phyloP scores from a whole-genome alignment of 2,113 vertebrate species.

The Upupa epops region DNA sequence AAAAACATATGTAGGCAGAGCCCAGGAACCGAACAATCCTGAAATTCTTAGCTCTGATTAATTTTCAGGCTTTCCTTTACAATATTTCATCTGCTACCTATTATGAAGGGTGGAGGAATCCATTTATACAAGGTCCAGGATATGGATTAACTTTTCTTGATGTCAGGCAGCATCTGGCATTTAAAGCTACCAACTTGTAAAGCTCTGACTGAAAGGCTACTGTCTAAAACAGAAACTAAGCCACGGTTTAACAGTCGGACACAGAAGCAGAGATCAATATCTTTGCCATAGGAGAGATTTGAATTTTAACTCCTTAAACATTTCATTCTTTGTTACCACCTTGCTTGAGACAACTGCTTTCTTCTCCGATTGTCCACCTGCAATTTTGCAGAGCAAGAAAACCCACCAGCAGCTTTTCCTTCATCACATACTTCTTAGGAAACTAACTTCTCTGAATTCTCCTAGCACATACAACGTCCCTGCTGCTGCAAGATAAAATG shows the following conservation, averaged over 20 bases:
- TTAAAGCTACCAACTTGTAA: neutral
- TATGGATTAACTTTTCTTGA: neutral
- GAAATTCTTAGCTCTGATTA: neutral
- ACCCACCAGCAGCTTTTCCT: neutral
- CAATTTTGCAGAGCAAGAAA: constrained; percentile 15
- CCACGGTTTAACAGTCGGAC: neutral
- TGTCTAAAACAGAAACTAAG: neutral
- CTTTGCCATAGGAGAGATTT: neutral
- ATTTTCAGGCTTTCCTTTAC: neutral
- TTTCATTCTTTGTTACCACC: constrained; percentile 46
- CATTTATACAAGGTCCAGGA: neutral
- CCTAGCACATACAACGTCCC: constrained; percentile 46
- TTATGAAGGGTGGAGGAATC: neutral
- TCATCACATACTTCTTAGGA: constrained; percentile 3
- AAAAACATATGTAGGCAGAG: neutral
- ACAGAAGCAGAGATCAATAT: neutral
- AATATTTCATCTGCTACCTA: neutral
- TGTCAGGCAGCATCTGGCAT: neutral
- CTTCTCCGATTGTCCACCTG: constrained; percentile 57
- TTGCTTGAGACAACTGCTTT: constrained; percentile 36
- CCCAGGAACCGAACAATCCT: neutral
- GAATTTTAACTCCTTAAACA: constrained; percentile 51
- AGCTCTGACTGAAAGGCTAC: neutral
- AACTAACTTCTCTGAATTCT: constrained; percentile 34
- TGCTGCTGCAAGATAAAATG: constrained; percentile 63